Percentiles rank a stretch among this genome's conserved stretches.
Conservation (phyloP, 2,797 vertebrate species). For the Manis javanica region DNA sequence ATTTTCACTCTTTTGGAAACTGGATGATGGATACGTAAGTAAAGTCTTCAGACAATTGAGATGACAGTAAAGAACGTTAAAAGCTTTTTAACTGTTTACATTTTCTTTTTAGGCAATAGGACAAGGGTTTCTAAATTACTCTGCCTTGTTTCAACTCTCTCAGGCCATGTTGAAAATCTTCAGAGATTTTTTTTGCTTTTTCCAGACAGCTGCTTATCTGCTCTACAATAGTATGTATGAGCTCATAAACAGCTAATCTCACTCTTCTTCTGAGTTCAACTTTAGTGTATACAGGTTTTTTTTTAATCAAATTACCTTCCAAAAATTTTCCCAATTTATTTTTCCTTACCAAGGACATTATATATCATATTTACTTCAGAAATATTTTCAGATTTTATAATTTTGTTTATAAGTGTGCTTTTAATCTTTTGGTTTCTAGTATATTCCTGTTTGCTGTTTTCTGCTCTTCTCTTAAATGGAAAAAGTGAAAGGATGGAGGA, state of each 20-base stretch:
- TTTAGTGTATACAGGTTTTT: neutral
- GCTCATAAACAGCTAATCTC: neutral
- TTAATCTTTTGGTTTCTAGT: neutral
- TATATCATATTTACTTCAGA: neutral
- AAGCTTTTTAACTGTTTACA: slow-evolving; percentile 72
- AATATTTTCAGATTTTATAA: neutral
- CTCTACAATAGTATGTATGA: neutral
- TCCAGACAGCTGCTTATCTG: neutral
- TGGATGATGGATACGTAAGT: neutral
- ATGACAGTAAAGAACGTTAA: slow-evolving; percentile 69
- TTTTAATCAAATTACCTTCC: neutral
- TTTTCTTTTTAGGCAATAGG: slow-evolving; percentile 21
- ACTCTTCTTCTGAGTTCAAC: neutral
- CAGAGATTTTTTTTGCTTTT: neutral
- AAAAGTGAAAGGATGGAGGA: neutral
- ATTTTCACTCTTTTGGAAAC: neutral
- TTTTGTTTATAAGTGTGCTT: neutral
- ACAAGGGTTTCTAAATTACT: neutral
- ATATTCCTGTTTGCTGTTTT: neutral
- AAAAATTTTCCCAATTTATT: neutral
- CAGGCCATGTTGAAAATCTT: neutral
- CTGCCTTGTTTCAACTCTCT: slow-evolving; percentile 19
- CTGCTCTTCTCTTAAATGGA: neutral
- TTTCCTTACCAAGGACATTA: neutral
- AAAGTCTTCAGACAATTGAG: neutral